phyloP scores from a whole-genome alignment of 35 echinoderm and acorn worm species.

The Lytechinus pictus region DNA sequence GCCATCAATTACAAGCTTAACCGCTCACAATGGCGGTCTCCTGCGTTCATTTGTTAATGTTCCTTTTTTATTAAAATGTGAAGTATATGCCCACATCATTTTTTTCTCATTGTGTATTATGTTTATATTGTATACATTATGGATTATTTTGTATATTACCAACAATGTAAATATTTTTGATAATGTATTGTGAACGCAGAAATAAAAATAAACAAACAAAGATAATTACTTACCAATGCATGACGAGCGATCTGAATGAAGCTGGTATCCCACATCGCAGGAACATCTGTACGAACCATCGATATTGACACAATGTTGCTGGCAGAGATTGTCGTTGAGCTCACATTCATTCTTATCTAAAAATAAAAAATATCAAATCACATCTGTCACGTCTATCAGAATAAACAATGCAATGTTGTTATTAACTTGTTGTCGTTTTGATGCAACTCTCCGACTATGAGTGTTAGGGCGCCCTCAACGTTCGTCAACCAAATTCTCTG shows the following conservation, averaged over 20 bases:
- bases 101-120: too few species aligned
- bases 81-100: too few species aligned
- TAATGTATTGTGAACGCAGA: too few species aligned
- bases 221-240: slow-evolving; percentile 74
- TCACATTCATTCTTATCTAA: slow-evolving; percentile 80
- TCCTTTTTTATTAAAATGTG: too few species aligned
- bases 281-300: slow-evolving; percentile 66
- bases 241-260: slow-evolving; percentile 62
- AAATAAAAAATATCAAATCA: neutral
- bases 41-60: too few species aligned
- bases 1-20: too few species aligned
- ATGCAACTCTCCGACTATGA: neutral
- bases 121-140: too few species aligned
- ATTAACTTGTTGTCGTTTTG: neutral
- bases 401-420: neutral
- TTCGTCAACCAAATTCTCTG: neutral
- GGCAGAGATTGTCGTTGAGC: slow-evolving; percentile 48
- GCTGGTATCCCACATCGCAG: slow-evolving; percentile 66
- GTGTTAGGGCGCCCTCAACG: neutral
- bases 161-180: too few species aligned
- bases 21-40: too few species aligned
- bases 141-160: too few species aligned
- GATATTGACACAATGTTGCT: slow-evolving; percentile 72
- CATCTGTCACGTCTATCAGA: neutral
- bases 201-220: too few species aligned